Base-by-base conservation (phyloP, 2,888 invertebrate species). In the Napeogenes sylphis region DNA sequence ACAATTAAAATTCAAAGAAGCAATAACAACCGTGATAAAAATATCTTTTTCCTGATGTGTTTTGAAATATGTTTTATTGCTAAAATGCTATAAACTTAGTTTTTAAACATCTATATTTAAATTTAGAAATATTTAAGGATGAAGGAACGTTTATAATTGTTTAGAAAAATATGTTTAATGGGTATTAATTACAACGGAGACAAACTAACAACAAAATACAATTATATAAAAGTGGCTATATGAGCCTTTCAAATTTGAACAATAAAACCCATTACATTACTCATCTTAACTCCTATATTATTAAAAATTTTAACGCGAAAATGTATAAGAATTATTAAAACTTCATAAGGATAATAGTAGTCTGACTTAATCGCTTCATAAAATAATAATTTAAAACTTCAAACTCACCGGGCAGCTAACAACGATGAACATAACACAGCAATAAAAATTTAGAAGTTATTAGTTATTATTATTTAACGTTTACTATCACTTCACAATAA, bases 381-480 rank as follows among this genome's bases (percentile, higher is more conserved):
- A 35, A 57, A 46, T 35, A 46, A 8, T 13, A 54, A 61, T 57
- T 14, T 45, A 8, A 55, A 65, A 62, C 56, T 58, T 64, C 68
- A 64, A 62, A 78, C 76, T 78, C 71, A 81, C 79, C 80, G 56
- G 68, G 64, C 13, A 55, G 67, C 54, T 42, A 66, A 70, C 70
- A 71, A 63, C 62, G 67, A 73, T 72, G 69, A 66, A 59, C 66
- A 67, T 69, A 62, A 68, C 68, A 75, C 73, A 68, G 66, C 55
- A 71, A 69, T 68, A 69, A 64, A 58, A 57, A 65, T 56, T 64
- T 62, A 65, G 63, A 70, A 72, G 71, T 69, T 57, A 59, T 59
- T 65, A 71, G 58, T 73, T 72, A 62, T 57, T 32, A 69, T 72
- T 63, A 71, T 72, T 67, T 72, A 72, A 64, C 45, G 60, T 61